Base-by-base conservation (phyloP, 2,113 vertebrate genomes). In the Xyliphius kryptos region DNA sequence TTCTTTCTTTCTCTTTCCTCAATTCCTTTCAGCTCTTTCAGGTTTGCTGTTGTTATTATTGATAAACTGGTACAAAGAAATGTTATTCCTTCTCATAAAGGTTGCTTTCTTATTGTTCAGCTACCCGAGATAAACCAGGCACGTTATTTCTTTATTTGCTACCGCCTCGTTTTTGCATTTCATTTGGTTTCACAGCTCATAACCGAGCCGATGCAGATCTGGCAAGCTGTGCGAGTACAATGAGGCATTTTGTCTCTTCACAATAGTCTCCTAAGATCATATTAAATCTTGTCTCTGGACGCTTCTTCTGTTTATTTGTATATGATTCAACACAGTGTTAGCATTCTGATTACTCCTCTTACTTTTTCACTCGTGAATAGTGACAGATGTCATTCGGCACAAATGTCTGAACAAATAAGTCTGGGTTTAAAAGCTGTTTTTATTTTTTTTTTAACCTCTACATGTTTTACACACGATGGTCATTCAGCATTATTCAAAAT, bases 141-240 rank as follows among this genome's bases (percentile, higher is more conserved):
- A 43, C 61, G 22, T 55, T 40, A 36, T 63, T 64, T 52, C 51
- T 69, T 73, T 61, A 56, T 73, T 69, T 64, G 19, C 48, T 46
- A 37, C 46, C 38, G 13, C 61, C 59, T 60, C 44, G 55, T 68
- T 64, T 57, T 59, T 60, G 56, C 56, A 64, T 68, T 72, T 68
- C 66, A 60, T 61, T 65, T 26, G 36, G 13, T 57, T 72, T 60
- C 50, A 11, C 56, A 68, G 61, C 70, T 72, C 70, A 68, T 72
- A 72, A 60, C 50, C 21, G 48, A n/a, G n/a, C n/a, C n/a, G n/a
- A n/a, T n/a, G n/a, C 61, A 57, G 63, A 73, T 73, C 66, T 69
- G 26, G 12, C 26, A 52, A 57, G 56, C 56, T 52, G 46, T 16
- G 38, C 16, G 44, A 55, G 55, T 57, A 65, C 66, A 56, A 57